Evolutionary conservation across 1,140 invertebrate genomes (phyloP).

Genomic region (Cylas formicarius): DNA sequence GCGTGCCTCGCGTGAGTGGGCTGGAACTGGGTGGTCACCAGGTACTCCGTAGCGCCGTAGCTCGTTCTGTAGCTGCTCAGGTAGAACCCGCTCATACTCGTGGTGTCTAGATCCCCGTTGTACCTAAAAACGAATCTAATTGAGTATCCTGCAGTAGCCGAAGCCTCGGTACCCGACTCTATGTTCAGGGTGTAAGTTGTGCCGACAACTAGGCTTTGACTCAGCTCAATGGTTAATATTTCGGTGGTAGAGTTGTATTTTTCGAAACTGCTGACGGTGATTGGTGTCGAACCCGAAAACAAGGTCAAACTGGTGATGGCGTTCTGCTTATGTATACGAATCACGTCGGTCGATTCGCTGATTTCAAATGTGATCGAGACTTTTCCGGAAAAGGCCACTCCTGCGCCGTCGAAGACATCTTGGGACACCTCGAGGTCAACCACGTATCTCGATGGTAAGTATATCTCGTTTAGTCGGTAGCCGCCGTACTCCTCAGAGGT

Average conservation of each 20-base stretch:
- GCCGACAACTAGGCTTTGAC: not conserved
- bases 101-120: conserved; percentile 9
- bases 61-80: conserved; percentile 58
- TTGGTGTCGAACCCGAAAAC: not conserved
- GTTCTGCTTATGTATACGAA: conserved; percentile 5
- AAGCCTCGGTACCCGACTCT: not conserved
- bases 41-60: conserved; percentile 40
- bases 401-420: conserved; percentile 5
- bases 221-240: conserved; percentile 7
- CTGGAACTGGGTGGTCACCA: conserved; percentile 25
- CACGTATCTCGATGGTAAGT: conserved; percentile 8
- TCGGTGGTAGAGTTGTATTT: conserved; percentile 9
- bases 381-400: not conserved
- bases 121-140: conserved; percentile 6
- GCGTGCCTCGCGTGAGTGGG: conserved; percentile 14
- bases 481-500: too few relatives aligned
- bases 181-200: conserved; percentile 6
- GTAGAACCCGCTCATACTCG: conserved; percentile 67
- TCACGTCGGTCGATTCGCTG: conserved; percentile 1
- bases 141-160: not conserved
- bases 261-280: not conserved
- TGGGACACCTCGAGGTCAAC: conserved; percentile 7
- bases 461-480: conserved; percentile 11
- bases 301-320: not conserved
- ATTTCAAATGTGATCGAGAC: conserved; percentile 8